Evolutionary conservation across 2,888 invertebrate genomes (phyloP).

Genomic region (Neoitamus cyanurus): DNA sequence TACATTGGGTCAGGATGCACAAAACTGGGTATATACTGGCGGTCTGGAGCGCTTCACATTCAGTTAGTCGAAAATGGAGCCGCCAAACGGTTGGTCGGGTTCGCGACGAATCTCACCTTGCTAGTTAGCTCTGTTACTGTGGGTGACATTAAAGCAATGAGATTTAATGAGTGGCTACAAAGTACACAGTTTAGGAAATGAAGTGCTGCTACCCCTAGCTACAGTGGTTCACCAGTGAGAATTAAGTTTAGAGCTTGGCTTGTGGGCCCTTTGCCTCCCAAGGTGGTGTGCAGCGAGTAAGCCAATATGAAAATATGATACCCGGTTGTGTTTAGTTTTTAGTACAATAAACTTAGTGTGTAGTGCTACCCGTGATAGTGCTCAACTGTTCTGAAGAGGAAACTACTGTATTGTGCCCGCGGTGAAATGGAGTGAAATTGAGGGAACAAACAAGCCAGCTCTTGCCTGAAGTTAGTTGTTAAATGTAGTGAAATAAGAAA

Average conservation of each 20-base stretch:
- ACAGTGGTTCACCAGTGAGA: not conserved
- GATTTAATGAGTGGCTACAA: not conserved
- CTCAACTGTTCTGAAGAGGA: not conserved
- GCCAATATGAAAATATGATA: not conserved
- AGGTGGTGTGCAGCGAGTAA: not conserved
- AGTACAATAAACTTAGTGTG: not conserved
- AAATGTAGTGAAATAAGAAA: not conserved
- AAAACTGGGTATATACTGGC: conserved; percentile 45
- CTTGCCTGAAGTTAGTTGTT: not conserved
- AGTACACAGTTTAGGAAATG: not conserved
- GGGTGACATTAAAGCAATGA: not conserved
- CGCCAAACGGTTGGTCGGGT: conserved; percentile 49
- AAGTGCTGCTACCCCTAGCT: not conserved
- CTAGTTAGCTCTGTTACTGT: not conserved
- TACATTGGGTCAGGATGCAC: conserved; percentile 12
- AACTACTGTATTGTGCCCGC: not conserved
- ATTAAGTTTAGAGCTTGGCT: not conserved
- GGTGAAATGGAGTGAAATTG: not conserved
- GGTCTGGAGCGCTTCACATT: not conserved
- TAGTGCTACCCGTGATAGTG: not conserved
- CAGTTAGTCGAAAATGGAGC: conserved; percentile 52
- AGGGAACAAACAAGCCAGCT: not conserved
- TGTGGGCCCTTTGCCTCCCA: not conserved
- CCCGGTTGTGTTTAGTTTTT: not conserved
- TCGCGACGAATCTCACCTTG: not conserved